phyloP scores from a whole-genome alignment of 2,888 invertebrate genomes.

The Parasteatoda lunata region DNA sequence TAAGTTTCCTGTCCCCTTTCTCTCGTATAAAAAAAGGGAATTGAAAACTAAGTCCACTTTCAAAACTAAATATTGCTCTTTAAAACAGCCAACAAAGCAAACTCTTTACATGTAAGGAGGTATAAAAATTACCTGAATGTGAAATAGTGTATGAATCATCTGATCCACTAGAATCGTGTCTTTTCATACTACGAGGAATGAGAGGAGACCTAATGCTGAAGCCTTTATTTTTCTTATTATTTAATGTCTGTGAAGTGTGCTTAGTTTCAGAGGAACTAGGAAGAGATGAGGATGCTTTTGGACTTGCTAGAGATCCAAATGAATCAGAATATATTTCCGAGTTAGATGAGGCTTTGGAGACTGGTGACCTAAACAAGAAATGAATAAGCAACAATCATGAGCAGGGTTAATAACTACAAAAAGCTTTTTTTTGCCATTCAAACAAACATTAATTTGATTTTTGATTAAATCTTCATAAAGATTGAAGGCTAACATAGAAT shows the following conservation, averaged over 20 bases:
- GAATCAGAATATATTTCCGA: constrained; percentile 62
- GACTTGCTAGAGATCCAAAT: constrained; percentile 48
- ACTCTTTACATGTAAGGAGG: too few species aligned
- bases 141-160: constrained; percentile 72
- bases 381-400: not conserved
- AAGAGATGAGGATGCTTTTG: constrained; percentile 2
- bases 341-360: constrained; percentile 25
- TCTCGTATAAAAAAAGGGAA: too few species aligned
- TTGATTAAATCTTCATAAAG: too few species aligned
- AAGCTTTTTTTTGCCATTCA: not conserved
- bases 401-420: not conserved
- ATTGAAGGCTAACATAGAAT: too few species aligned
- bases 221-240: constrained; percentile 23
- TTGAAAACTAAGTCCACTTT: too few species aligned
- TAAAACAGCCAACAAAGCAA: too few species aligned
- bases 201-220: constrained; percentile 64
- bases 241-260: constrained; percentile 3
- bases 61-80: too few species aligned
- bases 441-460: too few species aligned
- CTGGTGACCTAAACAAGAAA: constrained; percentile 25
- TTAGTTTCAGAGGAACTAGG: constrained; percentile 8
- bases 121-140: constrained; percentile 69
- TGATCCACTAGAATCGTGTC: constrained; percentile 71
- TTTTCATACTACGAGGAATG: constrained; percentile 53
- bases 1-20: too few species aligned